Base-by-base conservation (phyloP, 2,888 invertebrate genomes). In the Himalopsyche anomala region DNA sequence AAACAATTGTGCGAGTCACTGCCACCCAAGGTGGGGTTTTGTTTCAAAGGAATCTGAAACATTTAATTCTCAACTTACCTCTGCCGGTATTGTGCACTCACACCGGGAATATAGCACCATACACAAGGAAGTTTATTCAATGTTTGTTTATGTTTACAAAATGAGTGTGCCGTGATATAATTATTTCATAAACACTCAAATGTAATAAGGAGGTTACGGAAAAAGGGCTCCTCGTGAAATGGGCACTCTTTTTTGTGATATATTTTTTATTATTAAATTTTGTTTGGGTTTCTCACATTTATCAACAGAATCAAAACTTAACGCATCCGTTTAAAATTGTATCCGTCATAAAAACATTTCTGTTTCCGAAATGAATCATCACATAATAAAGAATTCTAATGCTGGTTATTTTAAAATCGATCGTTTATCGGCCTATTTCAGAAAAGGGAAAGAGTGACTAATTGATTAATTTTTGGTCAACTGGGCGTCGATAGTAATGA, bases 181-280 rank as follows among this genome's bases (percentile, higher is more conserved):
- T 88, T 88, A 88, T 85, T 86, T 88, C 88, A 88, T 84, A 88
- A 88, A 87, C 88, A 88, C 83, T 87, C 86, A 84, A 17, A 62
- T 56, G 86, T 82, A 82, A 86, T 88, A 84, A 86, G 81, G 82
- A 62, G 69, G 83, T 69, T 62, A 28, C 51, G 51, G 15, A 12
- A 51, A 83, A 86, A 40, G 38, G 84, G 86, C 83, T 84, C 11
- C 82, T 80, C 87, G 84, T 82, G 69, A 28, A 79, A 79, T 74
- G 74, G 36, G 45, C 45, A 51, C 51, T 15, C 12, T 12, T 12
- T 51, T 51, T 51, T 2, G 3, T 15, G 3, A 3, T 15, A 8
- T 5, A 15, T 51, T 51, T 51, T 51, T 3, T 9, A 51, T 51
- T 5, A 6, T 51, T 12, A 51, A 9, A 45, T 42, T 42, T 42